Base-by-base conservation (phyloP, 2,113 vertebrate genomes). In the Dryoscopus gambensis region DNA sequence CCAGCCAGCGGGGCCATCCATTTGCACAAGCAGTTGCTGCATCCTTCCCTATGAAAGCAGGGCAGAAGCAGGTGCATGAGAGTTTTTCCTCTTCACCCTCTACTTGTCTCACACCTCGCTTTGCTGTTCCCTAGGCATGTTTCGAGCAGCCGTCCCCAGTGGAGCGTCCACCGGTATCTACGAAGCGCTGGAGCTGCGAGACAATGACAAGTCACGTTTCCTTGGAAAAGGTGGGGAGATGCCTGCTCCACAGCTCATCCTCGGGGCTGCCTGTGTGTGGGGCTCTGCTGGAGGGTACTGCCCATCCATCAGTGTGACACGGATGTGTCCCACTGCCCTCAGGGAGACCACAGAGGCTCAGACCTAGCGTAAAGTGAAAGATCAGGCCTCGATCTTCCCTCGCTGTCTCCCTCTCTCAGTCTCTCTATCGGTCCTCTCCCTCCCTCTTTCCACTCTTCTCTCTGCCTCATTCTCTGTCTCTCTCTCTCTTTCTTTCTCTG, bases 161-260 rank as follows among this genome's bases (percentile, higher is more conserved):
- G 99, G 99, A 0, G 99, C 99, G 0, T 99, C 99, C 73, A 99
- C 99, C 5, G 99, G 99, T 49, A 99, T 99, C 96, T 99, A 99
- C 0, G 99, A 99, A 94, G 99, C 99, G 2, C 97, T 99, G 93
- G 99, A 99, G 97, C 98, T 99, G 83, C 96, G 99, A 73, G 99
- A 99, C 96, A 98, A 99, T 1, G 99, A 99, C 98, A 99, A 99
- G 89, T 98, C 98, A 17, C 98, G 99, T 87, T 99, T 99, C 97
- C 98, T 99, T 39, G 99, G 99, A 95, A 99, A 99, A 99, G 99
- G 99, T 99, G 94, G 94, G 94, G 67, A 91, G 60, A 47, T 73
- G 37, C 30, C 88, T 65, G 15, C 35, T 81, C 78, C 3, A 10
- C 49, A 64, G 35, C 49, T 30, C 1, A 0, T 21, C 42, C 59